Conservation (phyloP, 2,113 vertebrate genomes). For the Vombatus ursinus region DNA sequence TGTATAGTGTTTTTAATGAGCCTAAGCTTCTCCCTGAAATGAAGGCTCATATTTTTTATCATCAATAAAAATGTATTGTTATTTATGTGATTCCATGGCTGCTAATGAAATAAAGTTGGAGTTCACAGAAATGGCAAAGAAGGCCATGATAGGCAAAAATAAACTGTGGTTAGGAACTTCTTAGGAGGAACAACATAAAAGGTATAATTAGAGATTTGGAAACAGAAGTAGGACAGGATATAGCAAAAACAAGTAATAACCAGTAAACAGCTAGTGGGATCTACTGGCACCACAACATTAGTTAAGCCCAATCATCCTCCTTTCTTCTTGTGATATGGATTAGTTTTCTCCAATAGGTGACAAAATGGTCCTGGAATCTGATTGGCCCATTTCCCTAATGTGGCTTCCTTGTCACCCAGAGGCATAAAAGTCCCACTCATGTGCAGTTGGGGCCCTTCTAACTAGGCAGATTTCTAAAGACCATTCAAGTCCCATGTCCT, state of each 20-base stretch:
- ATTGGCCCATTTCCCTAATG: neutral
- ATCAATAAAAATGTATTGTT: neutral
- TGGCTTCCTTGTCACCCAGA: neutral
- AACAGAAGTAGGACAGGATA: neutral
- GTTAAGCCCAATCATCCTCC: neutral
- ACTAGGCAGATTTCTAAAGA: neutral
- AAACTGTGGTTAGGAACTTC: neutral
- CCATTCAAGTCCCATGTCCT: neutral
- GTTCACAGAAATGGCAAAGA: neutral
- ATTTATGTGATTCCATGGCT: neutral
- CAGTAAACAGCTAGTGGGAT: neutral
- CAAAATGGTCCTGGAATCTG: neutral
- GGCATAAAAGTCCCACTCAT: neutral
- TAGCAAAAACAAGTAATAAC: neutral
- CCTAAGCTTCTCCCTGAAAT: neutral
- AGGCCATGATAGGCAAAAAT: neutral
- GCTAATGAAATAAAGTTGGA: neutral
- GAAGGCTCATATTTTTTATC: neutral
- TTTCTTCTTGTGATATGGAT: neutral
- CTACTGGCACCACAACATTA: neutral
- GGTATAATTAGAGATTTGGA: neutral
- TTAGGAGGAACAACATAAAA: neutral
- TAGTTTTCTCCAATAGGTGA: neutral
- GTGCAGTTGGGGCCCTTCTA: neutral
- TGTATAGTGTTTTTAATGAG: neutral